Evolutionary conservation across 1,140 invertebrate species (phyloP).

Genomic region (Trichonephila clavata): DNA sequence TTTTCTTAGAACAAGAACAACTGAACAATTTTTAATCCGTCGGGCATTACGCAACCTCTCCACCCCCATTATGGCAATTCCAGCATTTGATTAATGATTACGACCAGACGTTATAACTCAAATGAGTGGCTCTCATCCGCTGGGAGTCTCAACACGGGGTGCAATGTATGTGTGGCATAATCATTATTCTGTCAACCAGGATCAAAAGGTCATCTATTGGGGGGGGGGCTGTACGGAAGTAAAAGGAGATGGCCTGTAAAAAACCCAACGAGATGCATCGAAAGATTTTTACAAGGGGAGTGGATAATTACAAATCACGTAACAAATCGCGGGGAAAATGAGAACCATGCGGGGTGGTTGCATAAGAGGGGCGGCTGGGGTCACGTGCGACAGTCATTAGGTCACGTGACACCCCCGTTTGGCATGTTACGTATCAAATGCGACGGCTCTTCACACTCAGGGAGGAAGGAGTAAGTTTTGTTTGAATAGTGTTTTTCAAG

Average conservation of each 20-base stretch:
- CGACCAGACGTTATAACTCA: not conserved
- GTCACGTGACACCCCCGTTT: not conserved
- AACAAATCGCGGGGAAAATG: not conserved
- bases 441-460: not conserved
- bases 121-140: not conserved
- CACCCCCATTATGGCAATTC: not conserved
- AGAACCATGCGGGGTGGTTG: not conserved
- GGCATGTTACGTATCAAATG: not conserved
- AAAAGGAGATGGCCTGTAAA: not conserved
- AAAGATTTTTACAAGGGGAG: not conserved
- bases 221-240: not conserved
- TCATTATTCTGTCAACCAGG: not conserved
- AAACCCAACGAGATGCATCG: not conserved
- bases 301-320: slow-evolving; percentile 27
- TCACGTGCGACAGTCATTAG: not conserved
- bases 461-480: not conserved
- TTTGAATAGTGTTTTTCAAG: not conserved
- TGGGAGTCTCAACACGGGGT: not conserved
- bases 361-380: not conserved
- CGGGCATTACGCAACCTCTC: not conserved
- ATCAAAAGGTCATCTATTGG: not conserved
- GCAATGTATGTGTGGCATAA: not conserved
- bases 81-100: not conserved
- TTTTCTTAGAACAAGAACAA: no score
- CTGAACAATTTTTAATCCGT: no score